These are phyloP conservation scores for Anhinga rufa DNA, from an alignment of 2,113 vertebrate genomes.

Conservation along the genomic window DNA sequence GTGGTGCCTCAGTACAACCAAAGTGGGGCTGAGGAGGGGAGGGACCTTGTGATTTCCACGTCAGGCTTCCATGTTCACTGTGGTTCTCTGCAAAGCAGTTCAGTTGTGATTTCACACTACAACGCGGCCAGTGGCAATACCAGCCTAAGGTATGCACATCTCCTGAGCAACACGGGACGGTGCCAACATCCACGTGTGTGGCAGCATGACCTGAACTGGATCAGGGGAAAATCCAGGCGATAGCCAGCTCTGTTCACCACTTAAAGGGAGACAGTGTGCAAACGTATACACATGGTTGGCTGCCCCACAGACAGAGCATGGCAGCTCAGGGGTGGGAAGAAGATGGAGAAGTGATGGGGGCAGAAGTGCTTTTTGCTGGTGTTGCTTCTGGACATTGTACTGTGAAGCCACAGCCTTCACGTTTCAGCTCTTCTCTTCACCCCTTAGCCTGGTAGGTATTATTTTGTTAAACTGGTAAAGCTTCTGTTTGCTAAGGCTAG, in stretches of 20 bases:
- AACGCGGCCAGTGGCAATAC: rapidly evolving
- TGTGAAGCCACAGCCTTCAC: not conserved
- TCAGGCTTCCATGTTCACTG: not conserved
- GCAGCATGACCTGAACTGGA: not conserved
- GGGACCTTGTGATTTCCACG: not conserved
- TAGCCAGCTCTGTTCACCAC: not conserved
- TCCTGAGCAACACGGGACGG: rapidly evolving
- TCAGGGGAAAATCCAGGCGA: not conserved
- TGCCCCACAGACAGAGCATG: not conserved
- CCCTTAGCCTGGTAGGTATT: not conserved
- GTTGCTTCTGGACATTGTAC: not conserved
- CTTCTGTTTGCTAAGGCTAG: not conserved
- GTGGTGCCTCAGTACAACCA: not conserved
- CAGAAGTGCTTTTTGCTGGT: not conserved
- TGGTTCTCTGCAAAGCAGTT: not conserved
- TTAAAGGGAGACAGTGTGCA: not conserved
- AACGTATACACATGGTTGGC: not conserved
- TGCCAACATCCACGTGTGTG: not conserved
- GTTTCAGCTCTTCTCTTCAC: not conserved
- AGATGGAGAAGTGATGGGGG: not conserved
- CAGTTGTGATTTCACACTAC: not conserved
- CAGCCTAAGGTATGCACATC: not conserved
- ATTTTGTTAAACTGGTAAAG: not conserved
- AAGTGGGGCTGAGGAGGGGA: not conserved
- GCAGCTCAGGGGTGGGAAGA: not conserved